A percentile compares a stretch with the other conserved stretches of the same genome.
phyloP scores from a whole-genome alignment of 2,888 invertebrate genomes.

The Euplagia quadripunctaria region DNA sequence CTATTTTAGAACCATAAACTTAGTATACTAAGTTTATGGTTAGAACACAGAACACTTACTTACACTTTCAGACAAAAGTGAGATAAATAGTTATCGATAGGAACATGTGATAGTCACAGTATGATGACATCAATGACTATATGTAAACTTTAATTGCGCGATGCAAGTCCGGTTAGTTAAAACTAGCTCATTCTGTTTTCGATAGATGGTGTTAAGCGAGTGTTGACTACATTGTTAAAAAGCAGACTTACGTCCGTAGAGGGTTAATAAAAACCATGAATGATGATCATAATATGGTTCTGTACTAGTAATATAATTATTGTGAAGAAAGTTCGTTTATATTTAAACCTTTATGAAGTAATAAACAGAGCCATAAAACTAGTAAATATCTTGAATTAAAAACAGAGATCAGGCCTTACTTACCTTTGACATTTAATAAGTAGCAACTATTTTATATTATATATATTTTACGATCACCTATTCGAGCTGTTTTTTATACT shows the following conservation, averaged over 20 bases:
- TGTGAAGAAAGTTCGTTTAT: constrained; percentile 2
- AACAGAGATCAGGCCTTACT: constrained; percentile 35
- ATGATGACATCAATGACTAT: too few relatives aligned
- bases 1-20: too few relatives aligned
- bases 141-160: not conserved
- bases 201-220: not conserved
- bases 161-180: not conserved
- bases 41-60: too few relatives aligned
- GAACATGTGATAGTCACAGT: too few relatives aligned
- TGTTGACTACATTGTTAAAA: not conserved
- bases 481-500: constrained; percentile 29
- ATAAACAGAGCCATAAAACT: constrained; percentile 47
- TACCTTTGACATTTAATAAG: constrained; percentile 51
- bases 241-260: not conserved
- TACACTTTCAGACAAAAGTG: not conserved
- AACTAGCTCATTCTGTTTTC: not conserved
- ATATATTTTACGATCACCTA: constrained; percentile 41
- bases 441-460: constrained; percentile 50
- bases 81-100: too few relatives aligned
- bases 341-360: constrained; percentile 17
- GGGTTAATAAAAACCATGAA: not conserved
- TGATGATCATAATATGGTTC: not conserved
- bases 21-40: too few relatives aligned
- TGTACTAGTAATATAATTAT: not conserved
- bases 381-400: constrained; percentile 33